A percentile compares a stretch with the other conserved stretches of the same genome.
Conservation (phyloP, 2,888 invertebrate genomes). For the Azorinus chamasolen region DNA sequence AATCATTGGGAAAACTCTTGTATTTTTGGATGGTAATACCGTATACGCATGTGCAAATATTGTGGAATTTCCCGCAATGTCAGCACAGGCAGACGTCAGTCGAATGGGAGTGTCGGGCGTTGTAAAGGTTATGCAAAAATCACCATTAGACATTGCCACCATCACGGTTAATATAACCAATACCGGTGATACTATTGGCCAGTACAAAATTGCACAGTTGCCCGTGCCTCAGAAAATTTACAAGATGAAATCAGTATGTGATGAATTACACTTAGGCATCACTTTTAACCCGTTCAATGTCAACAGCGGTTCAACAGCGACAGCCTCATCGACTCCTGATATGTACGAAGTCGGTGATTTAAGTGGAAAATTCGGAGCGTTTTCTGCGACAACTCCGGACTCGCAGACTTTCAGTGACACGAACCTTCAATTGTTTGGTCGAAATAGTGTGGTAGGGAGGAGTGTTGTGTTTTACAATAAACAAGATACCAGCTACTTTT, state of each 20-base stretch:
- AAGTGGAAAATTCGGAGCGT: constrained; percentile 94
- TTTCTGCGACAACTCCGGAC: constrained; percentile 89
- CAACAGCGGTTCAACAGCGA: constrained; percentile 83
- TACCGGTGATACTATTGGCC: constrained; percentile 83
- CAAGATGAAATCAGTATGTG: constrained; percentile 78
- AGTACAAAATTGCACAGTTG: constrained; percentile 87
- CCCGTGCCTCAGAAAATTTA: constrained; percentile 84
- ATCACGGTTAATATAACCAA: constrained; percentile 88
- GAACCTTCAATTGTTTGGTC: constrained; percentile 94
- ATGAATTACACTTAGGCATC: constrained; percentile 89
- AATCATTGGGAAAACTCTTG: constrained; percentile 68
- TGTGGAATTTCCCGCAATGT: constrained; percentile 71
- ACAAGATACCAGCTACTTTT: constrained; percentile 84
- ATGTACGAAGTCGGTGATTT: constrained; percentile 96
- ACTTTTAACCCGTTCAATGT: constrained; percentile 92
- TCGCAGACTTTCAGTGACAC: constrained; percentile 90
- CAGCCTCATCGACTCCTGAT: constrained; percentile 92
- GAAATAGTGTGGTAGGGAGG: constrained; percentile 92
- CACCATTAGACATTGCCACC: constrained; percentile 91
- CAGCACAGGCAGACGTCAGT: constrained; percentile 78
- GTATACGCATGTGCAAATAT: constrained; percentile 91
- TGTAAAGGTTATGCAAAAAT: constrained; percentile 92
- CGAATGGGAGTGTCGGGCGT: constrained; percentile 92
- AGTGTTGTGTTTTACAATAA: constrained; percentile 91
- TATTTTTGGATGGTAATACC: constrained; percentile 48